Evolutionary conservation across 1,140 invertebrate species (phyloP).

Genomic region (Trichoplusia ni): DNA sequence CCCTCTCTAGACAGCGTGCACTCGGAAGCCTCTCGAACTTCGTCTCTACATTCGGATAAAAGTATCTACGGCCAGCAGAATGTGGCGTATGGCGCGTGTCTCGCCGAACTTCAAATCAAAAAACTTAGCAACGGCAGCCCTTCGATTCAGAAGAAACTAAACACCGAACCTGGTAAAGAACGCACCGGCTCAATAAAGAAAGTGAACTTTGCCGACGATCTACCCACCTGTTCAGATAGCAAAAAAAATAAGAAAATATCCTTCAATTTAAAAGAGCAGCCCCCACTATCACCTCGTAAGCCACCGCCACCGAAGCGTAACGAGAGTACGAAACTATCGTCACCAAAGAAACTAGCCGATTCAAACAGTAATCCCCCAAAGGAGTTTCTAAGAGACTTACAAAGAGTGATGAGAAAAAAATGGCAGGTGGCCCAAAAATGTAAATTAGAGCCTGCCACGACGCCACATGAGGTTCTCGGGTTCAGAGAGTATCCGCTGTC

Average conservation of each 20-base stretch:
- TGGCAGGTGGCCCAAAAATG: slow-evolving; percentile 97
- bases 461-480: slow-evolving; percentile 94
- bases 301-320: slow-evolving; percentile 87
- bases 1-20: slow-evolving; percentile 69
- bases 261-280: slow-evolving; percentile 62
- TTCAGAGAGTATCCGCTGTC: slow-evolving; percentile 89
- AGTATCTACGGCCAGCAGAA: slow-evolving; percentile 60
- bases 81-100: slow-evolving; percentile 65
- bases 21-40: slow-evolving; percentile 60
- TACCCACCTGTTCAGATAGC: slow-evolving; percentile 50
- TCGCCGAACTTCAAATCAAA: slow-evolving; percentile 67
- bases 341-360: slow-evolving; percentile 88
- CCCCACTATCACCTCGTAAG: slow-evolving; percentile 69
- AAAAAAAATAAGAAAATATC: slow-evolving; percentile 71
- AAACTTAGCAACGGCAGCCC: slow-evolving; percentile 66
- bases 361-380: slow-evolving; percentile 89
- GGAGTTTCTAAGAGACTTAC: slow-evolving; percentile 93
- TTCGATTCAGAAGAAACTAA: slow-evolving; percentile 57
- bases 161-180: slow-evolving; percentile 54
- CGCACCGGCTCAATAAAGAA: slow-evolving; percentile 68
- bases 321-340: slow-evolving; percentile 86
- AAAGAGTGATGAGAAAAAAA: slow-evolving; percentile 95
- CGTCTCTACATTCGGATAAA: slow-evolving; percentile 68
- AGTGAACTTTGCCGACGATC: slow-evolving; percentile 69
- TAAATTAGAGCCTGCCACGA: slow-evolving; percentile 90